phyloP scores from a whole-genome alignment of 2,888 invertebrate genomes.

The Melinaea menophilus region DNA sequence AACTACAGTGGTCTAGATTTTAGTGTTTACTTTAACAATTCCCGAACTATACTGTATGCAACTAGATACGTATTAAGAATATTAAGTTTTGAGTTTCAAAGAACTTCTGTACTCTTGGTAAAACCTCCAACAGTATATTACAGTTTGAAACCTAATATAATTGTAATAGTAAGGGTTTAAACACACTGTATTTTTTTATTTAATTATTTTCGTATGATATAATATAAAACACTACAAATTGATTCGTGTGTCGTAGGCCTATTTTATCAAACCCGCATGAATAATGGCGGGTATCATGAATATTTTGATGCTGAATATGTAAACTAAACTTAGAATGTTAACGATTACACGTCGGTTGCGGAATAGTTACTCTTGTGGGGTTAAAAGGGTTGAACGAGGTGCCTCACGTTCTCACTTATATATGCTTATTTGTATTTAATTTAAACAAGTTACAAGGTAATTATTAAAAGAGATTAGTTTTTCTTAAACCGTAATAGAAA shows the following conservation, averaged over 20 bases:
- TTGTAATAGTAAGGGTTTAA: neutral
- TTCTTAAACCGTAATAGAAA: no score
- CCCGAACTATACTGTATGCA: neutral
- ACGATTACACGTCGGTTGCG: slow-evolving; percentile 1
- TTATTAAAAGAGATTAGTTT: no score
- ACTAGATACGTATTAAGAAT: neutral
- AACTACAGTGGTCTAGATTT: slow-evolving; percentile 1
- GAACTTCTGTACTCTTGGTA: neutral
- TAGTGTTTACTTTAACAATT: neutral
- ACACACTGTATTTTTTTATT: neutral
- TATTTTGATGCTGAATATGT: slow-evolving; percentile 11
- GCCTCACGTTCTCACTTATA: neutral
- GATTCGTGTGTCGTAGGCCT: slow-evolving; percentile 2
- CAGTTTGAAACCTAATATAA: no score
- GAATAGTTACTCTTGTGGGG: slow-evolving; percentile 2
- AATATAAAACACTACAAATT: neutral
- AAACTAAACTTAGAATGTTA: neutral
- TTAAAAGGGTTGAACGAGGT: slow-evolving; percentile 2
- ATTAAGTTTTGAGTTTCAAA: neutral
- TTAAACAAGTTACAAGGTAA: no score
- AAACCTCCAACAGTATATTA: neutral
- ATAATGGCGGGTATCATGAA: slow-evolving; percentile 6
- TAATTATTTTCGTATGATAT: no score
- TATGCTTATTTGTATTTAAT: no score
- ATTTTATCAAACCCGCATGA: slow-evolving; percentile 1